Conservation (phyloP, 2,888 invertebrate genomes). For the Antheraea assamensis region DNA sequence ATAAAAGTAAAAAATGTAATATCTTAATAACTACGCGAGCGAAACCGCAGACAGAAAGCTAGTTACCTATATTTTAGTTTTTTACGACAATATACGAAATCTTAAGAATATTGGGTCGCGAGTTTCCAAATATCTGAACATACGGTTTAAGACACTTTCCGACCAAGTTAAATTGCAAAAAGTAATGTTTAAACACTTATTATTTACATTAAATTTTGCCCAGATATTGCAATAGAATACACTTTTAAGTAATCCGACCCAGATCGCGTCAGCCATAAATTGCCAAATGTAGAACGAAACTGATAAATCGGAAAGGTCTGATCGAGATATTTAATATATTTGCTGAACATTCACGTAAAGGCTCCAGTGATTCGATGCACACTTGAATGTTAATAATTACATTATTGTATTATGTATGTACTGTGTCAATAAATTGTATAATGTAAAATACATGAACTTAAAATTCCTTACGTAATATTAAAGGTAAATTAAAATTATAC, state of each 20-base stretch:
- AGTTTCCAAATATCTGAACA: neutral
- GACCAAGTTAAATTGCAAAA: neutral
- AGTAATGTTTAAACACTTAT: neutral
- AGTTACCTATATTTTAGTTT: no score
- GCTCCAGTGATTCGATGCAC: constrained; percentile 11
- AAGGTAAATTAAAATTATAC: no score
- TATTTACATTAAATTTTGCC: neutral
- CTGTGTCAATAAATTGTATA: neutral
- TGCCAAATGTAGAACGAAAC: constrained; percentile 33
- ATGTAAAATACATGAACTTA: neutral
- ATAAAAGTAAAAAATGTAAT: no score
- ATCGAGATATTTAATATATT: constrained; percentile 27
- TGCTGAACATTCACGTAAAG: constrained; percentile 15
- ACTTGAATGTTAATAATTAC: neutral
- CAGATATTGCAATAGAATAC: constrained; percentile 15
- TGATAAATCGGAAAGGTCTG: constrained; percentile 24
- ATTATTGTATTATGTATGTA: neutral
- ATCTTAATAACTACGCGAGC: no score
- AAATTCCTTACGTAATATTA: neutral
- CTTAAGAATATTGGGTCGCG: neutral
- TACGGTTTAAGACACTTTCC: neutral
- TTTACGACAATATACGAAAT: neutral
- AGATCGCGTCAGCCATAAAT: constrained; percentile 28
- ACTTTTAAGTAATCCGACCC: constrained; percentile 17
- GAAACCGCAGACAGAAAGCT: no score